These are phyloP conservation scores for Eristalis intricaria DNA, from an alignment of 2,888 invertebrate species.

Conservation along the genomic window DNA sequence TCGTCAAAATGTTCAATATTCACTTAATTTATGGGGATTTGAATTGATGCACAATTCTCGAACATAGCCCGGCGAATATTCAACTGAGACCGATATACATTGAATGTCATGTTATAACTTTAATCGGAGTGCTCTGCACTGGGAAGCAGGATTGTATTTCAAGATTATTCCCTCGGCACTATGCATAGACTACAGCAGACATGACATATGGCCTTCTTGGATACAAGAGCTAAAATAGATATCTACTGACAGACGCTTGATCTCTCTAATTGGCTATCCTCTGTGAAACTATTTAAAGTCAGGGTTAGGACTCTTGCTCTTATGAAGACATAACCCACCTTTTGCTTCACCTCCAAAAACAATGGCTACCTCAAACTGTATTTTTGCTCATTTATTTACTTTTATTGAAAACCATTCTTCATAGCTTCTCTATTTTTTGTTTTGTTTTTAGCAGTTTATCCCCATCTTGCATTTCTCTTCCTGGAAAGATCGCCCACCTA, in stretches of 20 bases:
- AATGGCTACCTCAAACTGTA: conserved; percentile 57
- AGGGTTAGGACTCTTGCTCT: neutral
- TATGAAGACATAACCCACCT: neutral
- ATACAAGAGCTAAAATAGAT: no score
- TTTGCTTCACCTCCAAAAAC: conserved; percentile 41
- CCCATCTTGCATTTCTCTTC: conserved; percentile 66
- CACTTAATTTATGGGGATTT: neutral
- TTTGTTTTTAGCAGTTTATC: conserved; percentile 47
- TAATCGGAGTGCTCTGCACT: neutral
- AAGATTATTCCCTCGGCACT: neutral
- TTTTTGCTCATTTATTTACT: neutral
- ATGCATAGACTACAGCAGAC: no score
- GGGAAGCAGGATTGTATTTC: neutral
- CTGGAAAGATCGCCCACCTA: conserved; percentile 69
- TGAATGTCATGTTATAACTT: neutral
- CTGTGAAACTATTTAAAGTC: neutral
- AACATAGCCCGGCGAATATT: no score
- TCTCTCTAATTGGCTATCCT: neutral
- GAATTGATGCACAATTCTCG: neutral
- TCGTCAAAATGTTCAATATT: no score
- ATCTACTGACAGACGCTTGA: neutral
- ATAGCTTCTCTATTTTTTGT: conserved; percentile 27
- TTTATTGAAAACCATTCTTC: conserved; percentile 56
- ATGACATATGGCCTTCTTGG: no score
- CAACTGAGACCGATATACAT: no score